A percentile compares a stretch with the other conserved stretches of the same genome.
Evolutionary conservation across 2,113 vertebrate species (phyloP).

Genomic region (Solea solea): DNA sequence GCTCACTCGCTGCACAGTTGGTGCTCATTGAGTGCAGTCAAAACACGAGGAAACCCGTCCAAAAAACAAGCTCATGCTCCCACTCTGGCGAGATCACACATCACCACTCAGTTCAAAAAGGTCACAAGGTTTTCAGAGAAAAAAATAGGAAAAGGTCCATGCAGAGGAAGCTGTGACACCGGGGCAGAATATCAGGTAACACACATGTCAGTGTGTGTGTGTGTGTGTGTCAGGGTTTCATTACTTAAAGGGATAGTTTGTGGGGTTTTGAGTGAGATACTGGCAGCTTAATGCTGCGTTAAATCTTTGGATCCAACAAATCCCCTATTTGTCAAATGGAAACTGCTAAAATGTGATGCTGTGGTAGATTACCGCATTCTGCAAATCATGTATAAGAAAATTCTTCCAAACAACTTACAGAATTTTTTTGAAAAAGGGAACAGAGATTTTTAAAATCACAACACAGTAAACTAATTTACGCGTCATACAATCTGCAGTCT

Average conservation of each 20-base stretch:
- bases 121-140: slow-evolving; percentile 62
- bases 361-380: too few species aligned
- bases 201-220: slow-evolving; percentile 34
- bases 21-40: slow-evolving; percentile 49
- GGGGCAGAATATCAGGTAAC: slow-evolving; percentile 77
- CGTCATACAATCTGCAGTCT: too few species aligned
- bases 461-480: too few species aligned
- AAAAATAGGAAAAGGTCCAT: slow-evolving; percentile 42
- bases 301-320: too few species aligned
- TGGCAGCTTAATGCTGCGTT: too few species aligned
- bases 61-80: slow-evolving; percentile 64
- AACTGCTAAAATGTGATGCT: too few species aligned
- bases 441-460: too few species aligned
- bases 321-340: too few species aligned
- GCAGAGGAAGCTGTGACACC: slow-evolving; percentile 74
- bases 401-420: too few species aligned
- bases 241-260: slow-evolving; percentile 25
- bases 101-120: slow-evolving; percentile 43
- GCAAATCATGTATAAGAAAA: too few species aligned
- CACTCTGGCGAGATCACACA: slow-evolving; percentile 58
- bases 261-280: too few species aligned
- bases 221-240: slow-evolving; percentile 46
- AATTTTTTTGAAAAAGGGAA: too few species aligned
- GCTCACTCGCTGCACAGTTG: slow-evolving; percentile 41
- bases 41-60: slow-evolving; percentile 66